Percentiles rank a stretch among this genome's conserved stretches.
phyloP scores from a whole-genome alignment of 2,888 invertebrate species.

The Macaria liturata region DNA sequence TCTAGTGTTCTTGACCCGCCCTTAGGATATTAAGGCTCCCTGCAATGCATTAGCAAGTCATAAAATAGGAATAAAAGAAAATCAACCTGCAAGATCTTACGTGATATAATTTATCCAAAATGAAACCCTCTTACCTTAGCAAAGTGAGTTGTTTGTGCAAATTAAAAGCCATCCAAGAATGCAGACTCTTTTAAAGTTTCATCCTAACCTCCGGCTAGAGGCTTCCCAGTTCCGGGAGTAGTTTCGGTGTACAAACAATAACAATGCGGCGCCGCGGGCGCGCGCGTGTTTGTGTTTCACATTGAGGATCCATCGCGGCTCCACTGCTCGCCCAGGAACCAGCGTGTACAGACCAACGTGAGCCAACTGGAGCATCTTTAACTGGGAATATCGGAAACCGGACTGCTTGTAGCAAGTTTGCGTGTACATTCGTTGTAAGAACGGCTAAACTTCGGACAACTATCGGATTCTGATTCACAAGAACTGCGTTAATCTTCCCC shows the following conservation, averaged over 20 bases:
- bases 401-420: not conserved
- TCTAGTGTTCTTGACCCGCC: too few species aligned
- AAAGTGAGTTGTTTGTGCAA: not conserved
- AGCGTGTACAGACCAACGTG: conserved; percentile 22
- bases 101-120: too few species aligned
- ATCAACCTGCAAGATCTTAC: not conserved
- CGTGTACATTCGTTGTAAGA: too few species aligned
- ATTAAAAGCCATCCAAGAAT: conserved; percentile 26
- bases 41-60: not conserved
- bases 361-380: conserved; percentile 12
- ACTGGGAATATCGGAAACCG: not conserved
- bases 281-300: conserved; percentile 72
- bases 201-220: conserved; percentile 38
- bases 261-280: conserved; percentile 65
- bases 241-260: conserved; percentile 78
- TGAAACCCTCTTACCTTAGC: too few species aligned
- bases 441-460: too few species aligned
- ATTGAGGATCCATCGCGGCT: conserved; percentile 66
- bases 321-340: conserved; percentile 40
- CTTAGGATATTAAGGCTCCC: too few species aligned
- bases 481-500: too few species aligned
- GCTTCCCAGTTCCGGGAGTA: conserved; percentile 52
- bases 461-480: too few species aligned
- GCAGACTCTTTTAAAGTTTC: conserved; percentile 58
- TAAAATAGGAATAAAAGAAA: not conserved